Conservation (phyloP, 2,888 invertebrate genomes). For the Lingula anatina region DNA sequence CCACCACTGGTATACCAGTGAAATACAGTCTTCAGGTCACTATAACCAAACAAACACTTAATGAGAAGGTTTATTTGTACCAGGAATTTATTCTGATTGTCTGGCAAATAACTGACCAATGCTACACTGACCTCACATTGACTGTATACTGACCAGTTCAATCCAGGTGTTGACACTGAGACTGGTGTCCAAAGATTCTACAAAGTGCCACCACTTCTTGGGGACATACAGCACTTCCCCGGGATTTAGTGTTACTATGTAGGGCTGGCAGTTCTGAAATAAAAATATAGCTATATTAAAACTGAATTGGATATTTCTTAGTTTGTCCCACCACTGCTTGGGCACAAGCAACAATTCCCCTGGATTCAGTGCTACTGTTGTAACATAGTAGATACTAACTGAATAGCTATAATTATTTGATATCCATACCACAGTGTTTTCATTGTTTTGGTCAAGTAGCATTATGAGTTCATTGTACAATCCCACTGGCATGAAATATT, state of each 20-base stretch:
- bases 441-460: no score
- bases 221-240: conserved; percentile 88
- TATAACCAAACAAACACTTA: no score
- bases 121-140: no score
- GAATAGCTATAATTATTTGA: neutral
- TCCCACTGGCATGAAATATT: no score
- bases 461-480: no score
- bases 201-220: conserved; percentile 95
- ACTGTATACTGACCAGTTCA: conserved; percentile 58
- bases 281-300: conserved; percentile 3
- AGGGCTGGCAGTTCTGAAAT: conserved; percentile 39
- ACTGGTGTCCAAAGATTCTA: conserved; percentile 62
- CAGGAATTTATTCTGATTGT: no score
- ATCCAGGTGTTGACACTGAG: conserved; percentile 72
- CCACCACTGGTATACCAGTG: no score
- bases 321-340: conserved; percentile 85
- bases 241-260: conserved; percentile 66
- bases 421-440: no score
- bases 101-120: no score
- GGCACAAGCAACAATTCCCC: conserved; percentile 88
- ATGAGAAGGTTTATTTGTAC: no score
- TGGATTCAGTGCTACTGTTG: conserved; percentile 65
- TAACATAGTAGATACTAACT: no score
- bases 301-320: neutral
- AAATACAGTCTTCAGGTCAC: no score